Evolutionary conservation across 2,888 invertebrate genomes (phyloP).

Genomic region (Patella pellucida): DNA sequence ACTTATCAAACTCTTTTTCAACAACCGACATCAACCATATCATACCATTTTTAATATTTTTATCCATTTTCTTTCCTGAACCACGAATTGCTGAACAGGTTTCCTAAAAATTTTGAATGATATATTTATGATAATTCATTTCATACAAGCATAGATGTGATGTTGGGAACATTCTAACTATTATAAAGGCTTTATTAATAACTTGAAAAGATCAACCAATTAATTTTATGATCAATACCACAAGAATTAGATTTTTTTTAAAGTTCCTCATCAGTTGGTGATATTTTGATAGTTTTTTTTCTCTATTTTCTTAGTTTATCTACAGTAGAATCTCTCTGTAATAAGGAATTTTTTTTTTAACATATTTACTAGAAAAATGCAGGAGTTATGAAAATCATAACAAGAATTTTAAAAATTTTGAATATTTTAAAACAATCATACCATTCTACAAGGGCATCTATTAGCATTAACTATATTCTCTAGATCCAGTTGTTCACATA

Average conservation of each 20-base stretch:
- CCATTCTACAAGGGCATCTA: conserved; percentile 84
- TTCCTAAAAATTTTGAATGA: conserved; percentile 72
- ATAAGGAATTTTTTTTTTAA: background rate
- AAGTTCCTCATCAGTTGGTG: no score
- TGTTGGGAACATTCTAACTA: no score
- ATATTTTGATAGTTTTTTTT: no score
- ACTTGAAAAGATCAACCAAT: no score
- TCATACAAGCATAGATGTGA: no score
- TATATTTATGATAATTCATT: no score
- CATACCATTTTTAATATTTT: conserved; percentile 75
- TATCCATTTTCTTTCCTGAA: conserved; percentile 76
- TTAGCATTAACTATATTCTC: conserved; percentile 83
- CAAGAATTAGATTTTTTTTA: no score
- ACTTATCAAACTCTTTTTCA: conserved; percentile 77
- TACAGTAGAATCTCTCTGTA: background rate
- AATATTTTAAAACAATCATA: conserved; percentile 43
- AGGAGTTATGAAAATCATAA: background rate
- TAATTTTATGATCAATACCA: no score
- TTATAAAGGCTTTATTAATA: no score
- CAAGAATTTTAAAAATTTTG: no score
- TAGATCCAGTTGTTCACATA: conserved; percentile 83
- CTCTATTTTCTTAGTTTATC: no score
- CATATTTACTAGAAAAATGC: background rate
- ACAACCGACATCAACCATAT: conserved; percentile 80
- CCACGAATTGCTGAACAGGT: conserved; percentile 70